phyloP scores from a whole-genome alignment of 2,888 invertebrate genomes.

The Noctuana brunneofusca region DNA sequence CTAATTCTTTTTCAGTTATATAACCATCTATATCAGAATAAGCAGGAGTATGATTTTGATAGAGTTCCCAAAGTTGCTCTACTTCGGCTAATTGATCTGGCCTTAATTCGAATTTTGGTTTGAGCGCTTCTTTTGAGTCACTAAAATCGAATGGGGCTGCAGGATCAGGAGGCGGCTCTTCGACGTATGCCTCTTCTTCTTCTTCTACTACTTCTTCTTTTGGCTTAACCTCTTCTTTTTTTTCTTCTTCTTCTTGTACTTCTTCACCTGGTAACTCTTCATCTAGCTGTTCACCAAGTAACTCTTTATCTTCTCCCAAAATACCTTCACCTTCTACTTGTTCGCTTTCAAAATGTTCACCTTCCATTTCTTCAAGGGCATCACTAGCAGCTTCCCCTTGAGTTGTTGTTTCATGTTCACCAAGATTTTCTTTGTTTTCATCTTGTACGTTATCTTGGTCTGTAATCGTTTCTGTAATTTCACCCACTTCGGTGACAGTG shows the following conservation, averaged over 20 bases:
- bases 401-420: constrained; percentile 36
- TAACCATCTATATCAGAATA: constrained; percentile 67
- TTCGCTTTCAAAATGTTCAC: constrained; percentile 45
- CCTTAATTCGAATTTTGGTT: constrained; percentile 61
- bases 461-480: constrained; percentile 8
- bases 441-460: constrained; percentile 41
- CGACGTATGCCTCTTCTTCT: constrained; percentile 60
- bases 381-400: constrained; percentile 36
- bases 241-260: constrained; percentile 39
- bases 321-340: constrained; percentile 43
- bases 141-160: constrained; percentile 65
- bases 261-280: constrained; percentile 45
- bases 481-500: not conserved
- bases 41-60: constrained; percentile 70
- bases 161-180: constrained; percentile 71
- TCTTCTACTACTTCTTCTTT: constrained; percentile 49
- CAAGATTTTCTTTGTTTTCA: constrained; percentile 27
- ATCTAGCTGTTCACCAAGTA: constrained; percentile 41
- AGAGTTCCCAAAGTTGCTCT: constrained; percentile 69
- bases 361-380: constrained; percentile 40
- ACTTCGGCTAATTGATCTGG: constrained; percentile 72
- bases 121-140: constrained; percentile 67
- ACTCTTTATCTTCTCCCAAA: constrained; percentile 43
- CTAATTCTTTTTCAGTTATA: constrained; percentile 68
- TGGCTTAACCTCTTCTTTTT: constrained; percentile 45